phyloP scores from a whole-genome alignment of 2,888 invertebrate genomes.

The Icerya purchasi region DNA sequence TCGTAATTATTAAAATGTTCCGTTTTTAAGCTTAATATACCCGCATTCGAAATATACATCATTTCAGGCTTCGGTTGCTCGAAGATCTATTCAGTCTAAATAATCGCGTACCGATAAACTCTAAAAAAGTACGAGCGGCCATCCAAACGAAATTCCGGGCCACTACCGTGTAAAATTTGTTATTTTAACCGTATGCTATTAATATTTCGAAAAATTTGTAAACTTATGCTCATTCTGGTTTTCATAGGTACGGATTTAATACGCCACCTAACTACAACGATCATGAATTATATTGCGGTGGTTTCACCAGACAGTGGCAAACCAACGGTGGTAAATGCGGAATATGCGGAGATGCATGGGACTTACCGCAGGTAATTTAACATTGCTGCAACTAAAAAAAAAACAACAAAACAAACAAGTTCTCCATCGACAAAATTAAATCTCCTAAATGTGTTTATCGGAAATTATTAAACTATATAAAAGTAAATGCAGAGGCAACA shows the following conservation, averaged over 20 bases:
- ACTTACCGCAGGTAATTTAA: conserved; percentile 25
- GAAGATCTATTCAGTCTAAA: too few species aligned
- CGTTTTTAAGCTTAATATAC: not conserved
- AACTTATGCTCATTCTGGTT: not conserved
- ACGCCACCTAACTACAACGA: conserved; percentile 78
- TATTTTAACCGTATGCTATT: not conserved
- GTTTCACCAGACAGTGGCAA: conserved; percentile 62
- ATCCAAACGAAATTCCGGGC: too few species aligned
- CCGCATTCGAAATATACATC: not conserved
- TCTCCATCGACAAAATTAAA: too few species aligned
- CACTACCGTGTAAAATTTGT: not conserved
- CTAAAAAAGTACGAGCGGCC: too few species aligned
- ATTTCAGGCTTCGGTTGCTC: too few species aligned
- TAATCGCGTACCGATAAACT: too few species aligned
- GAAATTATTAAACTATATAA: too few species aligned
- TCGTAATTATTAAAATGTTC: not conserved
- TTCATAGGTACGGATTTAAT: conserved; percentile 46
- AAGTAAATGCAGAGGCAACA: too few species aligned
- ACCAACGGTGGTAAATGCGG: conserved; percentile 66
- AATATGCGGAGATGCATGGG: conserved; percentile 70
- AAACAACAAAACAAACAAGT: too few species aligned
- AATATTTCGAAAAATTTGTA: not conserved
- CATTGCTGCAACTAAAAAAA: too few species aligned
- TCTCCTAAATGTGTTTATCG: too few species aligned
- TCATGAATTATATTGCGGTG: conserved; percentile 70